Evolutionary conservation across 2,888 invertebrate species (phyloP).

Genomic region (Xestia ashworthii): DNA sequence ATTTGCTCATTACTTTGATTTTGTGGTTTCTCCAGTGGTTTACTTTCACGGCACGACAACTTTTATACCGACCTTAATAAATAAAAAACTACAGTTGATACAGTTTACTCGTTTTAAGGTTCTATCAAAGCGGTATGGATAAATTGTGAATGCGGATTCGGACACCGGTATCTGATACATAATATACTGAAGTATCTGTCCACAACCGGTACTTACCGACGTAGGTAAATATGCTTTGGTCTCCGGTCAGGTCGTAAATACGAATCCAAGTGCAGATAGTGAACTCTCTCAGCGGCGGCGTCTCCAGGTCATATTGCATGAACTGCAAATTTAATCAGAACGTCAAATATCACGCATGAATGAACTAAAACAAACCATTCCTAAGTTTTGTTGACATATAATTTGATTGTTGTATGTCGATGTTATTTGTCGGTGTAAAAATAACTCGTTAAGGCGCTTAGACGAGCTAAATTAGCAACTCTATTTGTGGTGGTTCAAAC

Average conservation of each 20-base stretch:
- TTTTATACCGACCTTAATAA: conserved; percentile 48
- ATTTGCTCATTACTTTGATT: conserved; percentile 74
- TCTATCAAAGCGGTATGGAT: background rate
- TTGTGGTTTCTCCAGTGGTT: conserved; percentile 55
- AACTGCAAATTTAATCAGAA: conserved; percentile 77
- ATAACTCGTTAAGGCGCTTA: background rate
- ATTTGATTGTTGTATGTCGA: background rate
- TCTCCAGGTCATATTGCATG: conserved; percentile 92
- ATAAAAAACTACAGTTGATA: conserved; percentile 6
- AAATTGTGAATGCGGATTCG: background rate
- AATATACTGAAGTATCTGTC: background rate
- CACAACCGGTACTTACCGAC: conserved; percentile 77
- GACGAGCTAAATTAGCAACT: too few species aligned
- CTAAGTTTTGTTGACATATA: conserved; percentile 13
- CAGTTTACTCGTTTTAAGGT: background rate
- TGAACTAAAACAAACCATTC: conserved; percentile 21
- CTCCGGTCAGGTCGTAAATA: conserved; percentile 89
- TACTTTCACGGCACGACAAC: conserved; percentile 61
- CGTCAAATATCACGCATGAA: conserved; percentile 1
- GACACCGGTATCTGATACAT: background rate
- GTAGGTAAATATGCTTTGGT: conserved; percentile 85
- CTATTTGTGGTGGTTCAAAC: too few species aligned
- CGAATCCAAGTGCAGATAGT: conserved; percentile 96
- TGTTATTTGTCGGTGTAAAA: conserved; percentile 1
- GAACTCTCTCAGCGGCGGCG: conserved; percentile 95